Evolutionary conservation across 2,113 vertebrate species (phyloP).

Genomic region (Cyprinodon tularosa): DNA sequence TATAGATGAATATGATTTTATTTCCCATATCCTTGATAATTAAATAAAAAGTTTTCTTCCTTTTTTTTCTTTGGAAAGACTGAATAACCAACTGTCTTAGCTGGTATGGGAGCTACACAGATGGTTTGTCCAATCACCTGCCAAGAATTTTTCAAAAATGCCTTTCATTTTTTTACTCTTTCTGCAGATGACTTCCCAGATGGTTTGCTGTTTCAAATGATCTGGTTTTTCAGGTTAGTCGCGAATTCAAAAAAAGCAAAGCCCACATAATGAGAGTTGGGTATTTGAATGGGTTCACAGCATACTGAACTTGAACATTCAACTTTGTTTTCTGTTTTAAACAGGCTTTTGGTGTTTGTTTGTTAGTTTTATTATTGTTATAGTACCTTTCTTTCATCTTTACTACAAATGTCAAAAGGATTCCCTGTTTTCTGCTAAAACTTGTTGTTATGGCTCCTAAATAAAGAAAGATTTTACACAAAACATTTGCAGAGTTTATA

Average conservation of each 20-base stretch:
- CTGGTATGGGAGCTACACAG: neutral
- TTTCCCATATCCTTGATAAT: neutral
- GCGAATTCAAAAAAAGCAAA: neutral
- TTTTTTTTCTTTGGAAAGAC: neutral
- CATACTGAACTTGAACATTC: neutral
- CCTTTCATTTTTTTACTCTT: neutral
- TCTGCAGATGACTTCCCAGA: slow-evolving; percentile 12
- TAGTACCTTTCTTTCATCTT: neutral
- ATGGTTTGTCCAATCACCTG: slow-evolving; percentile 8
- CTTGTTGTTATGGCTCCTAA: too few species aligned
- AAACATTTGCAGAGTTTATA: neutral
- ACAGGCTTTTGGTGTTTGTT: neutral
- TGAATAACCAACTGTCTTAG: slow-evolving; percentile 6
- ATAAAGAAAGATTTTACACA: neutral
- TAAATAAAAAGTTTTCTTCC: neutral
- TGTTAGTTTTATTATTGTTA: neutral
- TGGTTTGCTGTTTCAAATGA: slow-evolving; percentile 6
- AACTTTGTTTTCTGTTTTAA: neutral
- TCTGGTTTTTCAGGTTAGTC: slow-evolving; percentile 4
- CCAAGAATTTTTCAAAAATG: slow-evolving; percentile 7
- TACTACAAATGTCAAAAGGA: neutral
- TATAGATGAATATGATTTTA: neutral
- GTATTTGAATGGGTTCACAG: neutral
- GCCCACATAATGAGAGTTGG: neutral
- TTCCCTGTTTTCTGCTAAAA: neutral